Conservation (phyloP, 1,140 invertebrate genomes). For the Zaprionus davidi region DNA sequence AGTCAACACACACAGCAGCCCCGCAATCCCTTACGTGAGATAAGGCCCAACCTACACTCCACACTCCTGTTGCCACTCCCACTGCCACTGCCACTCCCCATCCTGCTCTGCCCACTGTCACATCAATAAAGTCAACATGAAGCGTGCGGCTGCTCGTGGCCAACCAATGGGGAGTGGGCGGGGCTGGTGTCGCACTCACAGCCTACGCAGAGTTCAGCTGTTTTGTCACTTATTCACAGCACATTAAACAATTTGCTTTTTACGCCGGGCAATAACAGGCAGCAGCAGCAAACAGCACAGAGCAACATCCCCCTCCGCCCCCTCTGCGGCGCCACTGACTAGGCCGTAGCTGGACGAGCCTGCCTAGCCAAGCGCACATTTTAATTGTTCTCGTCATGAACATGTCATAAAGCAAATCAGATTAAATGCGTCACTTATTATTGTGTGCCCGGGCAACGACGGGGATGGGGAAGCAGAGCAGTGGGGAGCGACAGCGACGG, state of each 20-base stretch:
- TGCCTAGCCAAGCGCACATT: constrained; percentile 81
- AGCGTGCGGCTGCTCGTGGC: constrained; percentile 41
- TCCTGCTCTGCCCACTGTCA: constrained; percentile 28
- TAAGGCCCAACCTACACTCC: constrained; percentile 34
- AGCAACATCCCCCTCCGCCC: background rate
- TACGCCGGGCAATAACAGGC: constrained; percentile 69
- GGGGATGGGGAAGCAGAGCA: background rate
- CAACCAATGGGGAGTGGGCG: constrained; percentile 37
- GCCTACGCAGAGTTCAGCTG: constrained; percentile 69
- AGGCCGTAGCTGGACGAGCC: constrained; percentile 1
- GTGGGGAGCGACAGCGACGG: background rate
- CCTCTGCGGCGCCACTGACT: background rate
- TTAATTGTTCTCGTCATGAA: constrained; percentile 83
- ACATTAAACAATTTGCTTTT: constrained; percentile 83
- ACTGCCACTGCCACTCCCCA: background rate
- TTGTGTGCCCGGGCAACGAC: constrained; percentile 57
- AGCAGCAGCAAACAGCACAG: constrained; percentile 33
- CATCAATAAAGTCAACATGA: constrained; percentile 68
- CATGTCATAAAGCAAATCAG: constrained; percentile 83
- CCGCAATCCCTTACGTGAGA: constrained; percentile 70
- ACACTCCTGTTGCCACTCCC: constrained; percentile 4
- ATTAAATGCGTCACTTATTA: constrained; percentile 83
- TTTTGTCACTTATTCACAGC: constrained; percentile 83
- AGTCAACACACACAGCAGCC: constrained; percentile 53
- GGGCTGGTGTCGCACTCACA: constrained; percentile 13